Evolutionary conservation across 2,113 vertebrate species (phyloP).

Genomic region (Notechis scutatus): DNA sequence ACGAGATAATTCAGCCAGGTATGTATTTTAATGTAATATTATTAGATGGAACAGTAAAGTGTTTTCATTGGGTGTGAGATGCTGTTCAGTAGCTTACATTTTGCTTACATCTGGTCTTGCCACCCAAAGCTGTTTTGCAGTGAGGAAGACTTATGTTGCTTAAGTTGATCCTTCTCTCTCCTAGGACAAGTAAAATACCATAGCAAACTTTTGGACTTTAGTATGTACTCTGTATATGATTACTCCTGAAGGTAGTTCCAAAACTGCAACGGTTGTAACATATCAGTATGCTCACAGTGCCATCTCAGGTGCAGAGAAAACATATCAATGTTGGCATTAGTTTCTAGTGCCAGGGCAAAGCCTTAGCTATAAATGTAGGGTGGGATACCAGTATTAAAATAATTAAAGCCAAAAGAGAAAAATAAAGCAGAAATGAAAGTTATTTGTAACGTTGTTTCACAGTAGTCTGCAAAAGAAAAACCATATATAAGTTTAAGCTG

Average conservation of each 20-base stretch:
- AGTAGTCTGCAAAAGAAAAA: not conserved
- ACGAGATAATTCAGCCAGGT: slow-evolving; percentile 86
- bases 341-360: not conserved
- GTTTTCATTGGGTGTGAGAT: not conserved
- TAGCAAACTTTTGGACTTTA: not conserved
- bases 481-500: not conserved
- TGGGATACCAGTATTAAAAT: not conserved
- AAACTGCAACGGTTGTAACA: not conserved
- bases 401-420: not conserved
- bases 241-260: not conserved
- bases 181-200: not conserved
- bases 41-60: not conserved
- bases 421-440: not conserved
- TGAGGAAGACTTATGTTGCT: not conserved
- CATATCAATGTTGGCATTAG: not conserved
- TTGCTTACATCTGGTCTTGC: not conserved
- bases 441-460: not conserved
- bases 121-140: not conserved
- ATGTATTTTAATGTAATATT: slow-evolving; percentile 2
- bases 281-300: not conserved
- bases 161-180: not conserved
- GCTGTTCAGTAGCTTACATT: not conserved
- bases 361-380: not conserved
- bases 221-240: not conserved
- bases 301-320: not conserved